Evolutionary conservation across 1,140 invertebrate species (phyloP), one percentile per base, ranked within the genome.

Genomic region (Epicauta chinensis): DNA sequence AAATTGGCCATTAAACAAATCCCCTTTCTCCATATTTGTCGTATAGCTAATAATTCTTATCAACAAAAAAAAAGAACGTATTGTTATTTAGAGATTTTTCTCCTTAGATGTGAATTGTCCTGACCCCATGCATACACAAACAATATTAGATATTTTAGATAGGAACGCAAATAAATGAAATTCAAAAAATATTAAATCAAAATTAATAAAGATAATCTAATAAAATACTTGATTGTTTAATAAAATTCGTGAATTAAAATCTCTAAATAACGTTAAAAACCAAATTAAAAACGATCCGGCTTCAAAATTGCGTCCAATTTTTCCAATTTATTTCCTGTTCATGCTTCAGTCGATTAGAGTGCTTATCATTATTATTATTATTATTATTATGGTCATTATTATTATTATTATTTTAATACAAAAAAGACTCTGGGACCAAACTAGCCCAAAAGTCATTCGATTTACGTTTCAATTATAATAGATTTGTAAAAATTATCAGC

Each of bases 221-320:
- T 5, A 23, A n/a, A 23, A 3, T 5, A 23, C 23, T 23, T 23
- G 23, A 2, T 23, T n/a, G n/a, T n/a, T n/a, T n/a, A 23, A 1
- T 15, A n/a, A 44, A 44, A 17, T 12, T 42, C n/a, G 35, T 32
- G 35, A 44, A 32, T 16, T 44, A 29, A 47, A 47, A 47, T 47
- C 45, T 47, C 45, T 47, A 47, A 47, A 47, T 47, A 47, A 47
- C 45, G n/a, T 16, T 29, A 11, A 37, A 47, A 47, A 47, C 37
- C 45, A 47, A 47, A 47, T 17, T 23, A 47, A 47, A 43, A 47
- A 47, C 45, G 37, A 47, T 47, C 45, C 45, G 23, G 23, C 30
- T 10, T 46, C 35, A 31, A 46, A 46, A 47, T 47, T 47, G 45
- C 45, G 45, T 47, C 45, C 45, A 47, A 37, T 47, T 47, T 10